Percentiles rank a stretch among this genome's conserved stretches.
phyloP scores from a whole-genome alignment of 2,797 vertebrate species.

The Halcyon badia region DNA sequence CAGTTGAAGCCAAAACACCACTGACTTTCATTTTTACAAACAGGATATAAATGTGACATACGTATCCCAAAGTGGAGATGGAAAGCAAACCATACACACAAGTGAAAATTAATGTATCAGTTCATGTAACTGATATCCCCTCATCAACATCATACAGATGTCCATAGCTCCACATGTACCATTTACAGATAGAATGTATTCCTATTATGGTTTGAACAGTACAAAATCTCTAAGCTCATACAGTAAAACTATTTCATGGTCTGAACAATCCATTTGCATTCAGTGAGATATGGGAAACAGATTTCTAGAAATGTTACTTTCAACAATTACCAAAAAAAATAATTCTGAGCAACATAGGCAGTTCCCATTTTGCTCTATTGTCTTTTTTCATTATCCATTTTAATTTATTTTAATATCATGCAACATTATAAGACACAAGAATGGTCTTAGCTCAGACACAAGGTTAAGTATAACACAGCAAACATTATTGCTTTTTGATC shows the following conservation, averaged over 20 bases:
- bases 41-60: neutral
- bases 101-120: neutral
- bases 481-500: neutral
- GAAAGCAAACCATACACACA: neutral
- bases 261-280: neutral
- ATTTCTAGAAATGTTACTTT: neutral
- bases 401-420: neutral
- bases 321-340: neutral
- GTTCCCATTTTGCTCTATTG: neutral
- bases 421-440: neutral
- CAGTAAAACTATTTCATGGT: neutral
- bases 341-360: neutral
- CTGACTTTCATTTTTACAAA: neutral
- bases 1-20: neutral
- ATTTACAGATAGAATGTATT: neutral
- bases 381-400: neutral
- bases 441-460: neutral
- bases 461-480: neutral
- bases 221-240: neutral
- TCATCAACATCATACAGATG: neutral
- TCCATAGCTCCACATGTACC: neutral
- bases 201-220: neutral
- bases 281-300: neutral
- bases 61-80: neutral
- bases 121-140: neutral